Evolutionary conservation across 53 echinoderm and acorn worm species (phyloP).

Genomic region (Astropecten irregularis): DNA sequence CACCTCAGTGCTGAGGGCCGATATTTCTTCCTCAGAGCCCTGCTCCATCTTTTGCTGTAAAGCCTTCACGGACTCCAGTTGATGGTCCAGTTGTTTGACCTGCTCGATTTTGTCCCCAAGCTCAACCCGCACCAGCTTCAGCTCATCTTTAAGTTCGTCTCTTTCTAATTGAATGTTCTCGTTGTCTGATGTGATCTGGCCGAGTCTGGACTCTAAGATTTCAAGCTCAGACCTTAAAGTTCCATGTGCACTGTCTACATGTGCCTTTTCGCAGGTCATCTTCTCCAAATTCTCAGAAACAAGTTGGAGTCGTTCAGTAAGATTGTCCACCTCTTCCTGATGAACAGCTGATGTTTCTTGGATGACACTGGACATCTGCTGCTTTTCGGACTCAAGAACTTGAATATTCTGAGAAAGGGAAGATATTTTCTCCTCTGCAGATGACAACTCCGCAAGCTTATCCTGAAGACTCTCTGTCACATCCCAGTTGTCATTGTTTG

Average conservation of each 20-base stretch:
- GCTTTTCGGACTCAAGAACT: conserved; percentile 25
- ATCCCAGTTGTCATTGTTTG: conserved; percentile 40
- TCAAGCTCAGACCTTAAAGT: conserved; percentile 14
- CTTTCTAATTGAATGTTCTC: conserved; percentile 44
- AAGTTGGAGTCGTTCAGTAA: conserved; percentile 18
- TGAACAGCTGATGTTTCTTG: conserved; percentile 2
- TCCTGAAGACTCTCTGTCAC: conserved; percentile 24
- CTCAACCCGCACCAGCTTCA: conserved; percentile 40
- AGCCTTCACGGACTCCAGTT: conserved; percentile 30
- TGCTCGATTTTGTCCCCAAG: conserved; percentile 53
- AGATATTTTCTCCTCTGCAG: conserved; percentile 32
- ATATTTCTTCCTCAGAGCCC: conserved; percentile 50
- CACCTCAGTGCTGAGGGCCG: conserved; percentile 53
- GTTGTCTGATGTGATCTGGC: conserved; percentile 17
- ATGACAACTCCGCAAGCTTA: conserved; percentile 23
- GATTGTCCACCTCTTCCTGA: conserved; percentile 4
- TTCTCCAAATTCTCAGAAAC: conserved; percentile 3
- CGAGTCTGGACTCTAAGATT: conserved; percentile 4
- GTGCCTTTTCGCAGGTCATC: not conserved
- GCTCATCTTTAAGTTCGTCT: conserved; percentile 35
- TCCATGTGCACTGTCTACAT: not conserved
- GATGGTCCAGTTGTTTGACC: conserved; percentile 16
- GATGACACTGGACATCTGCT: not conserved
- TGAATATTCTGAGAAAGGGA: conserved; percentile 8
- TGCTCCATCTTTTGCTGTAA: conserved; percentile 32